Percentiles rank a stretch among this genome's conserved stretches.
These are phyloP conservation scores for Monarcha castaneiventris DNA, from an alignment of 2,113 vertebrate genomes.

Conservation along the genomic window DNA sequence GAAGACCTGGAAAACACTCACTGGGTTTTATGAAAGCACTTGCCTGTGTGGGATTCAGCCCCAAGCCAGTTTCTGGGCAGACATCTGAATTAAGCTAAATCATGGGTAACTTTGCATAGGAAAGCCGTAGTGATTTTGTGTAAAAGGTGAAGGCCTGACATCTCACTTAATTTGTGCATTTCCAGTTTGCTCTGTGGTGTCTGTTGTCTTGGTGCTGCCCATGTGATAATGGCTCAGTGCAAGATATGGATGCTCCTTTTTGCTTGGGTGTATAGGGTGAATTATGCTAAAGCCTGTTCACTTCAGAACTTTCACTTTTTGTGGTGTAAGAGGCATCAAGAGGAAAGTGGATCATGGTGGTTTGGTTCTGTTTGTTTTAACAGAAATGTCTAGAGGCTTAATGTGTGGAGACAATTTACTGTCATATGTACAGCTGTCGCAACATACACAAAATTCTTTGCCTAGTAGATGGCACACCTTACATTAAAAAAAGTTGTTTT, in stretches of 20 bases:
- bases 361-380: background rate
- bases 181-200: background rate
- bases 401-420: background rate
- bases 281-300: background rate
- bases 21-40: background rate
- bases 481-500: background rate
- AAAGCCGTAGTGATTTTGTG: background rate
- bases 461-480: background rate
- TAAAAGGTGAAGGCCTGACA: background rate
- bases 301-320: background rate
- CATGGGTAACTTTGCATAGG: background rate
- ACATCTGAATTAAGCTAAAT: background rate
- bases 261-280: background rate
- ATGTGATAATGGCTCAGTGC: background rate
- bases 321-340: background rate
- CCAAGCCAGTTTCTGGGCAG: background rate
- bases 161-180: background rate
- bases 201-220: background rate
- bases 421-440: background rate
- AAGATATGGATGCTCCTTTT: background rate
- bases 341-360: background rate
- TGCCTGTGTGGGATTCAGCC: background rate
- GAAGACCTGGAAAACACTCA: background rate
- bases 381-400: background rate
- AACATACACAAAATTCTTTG: background rate